Base-by-base conservation (phyloP, 2,888 invertebrate genomes). In the Odontocolon sp. region DNA sequence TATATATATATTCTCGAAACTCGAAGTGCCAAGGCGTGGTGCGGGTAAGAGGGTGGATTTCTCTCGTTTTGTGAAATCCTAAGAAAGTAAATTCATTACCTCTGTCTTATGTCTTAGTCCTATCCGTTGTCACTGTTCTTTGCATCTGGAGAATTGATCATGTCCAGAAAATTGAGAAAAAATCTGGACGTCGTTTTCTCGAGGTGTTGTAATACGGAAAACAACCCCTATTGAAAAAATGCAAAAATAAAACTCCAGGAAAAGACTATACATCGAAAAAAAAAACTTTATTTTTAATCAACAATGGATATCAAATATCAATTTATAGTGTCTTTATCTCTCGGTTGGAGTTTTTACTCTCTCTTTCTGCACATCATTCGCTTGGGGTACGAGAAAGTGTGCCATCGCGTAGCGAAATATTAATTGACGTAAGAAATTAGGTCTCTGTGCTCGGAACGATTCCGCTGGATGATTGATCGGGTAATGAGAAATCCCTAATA, bases 401-500 rank as follows among this genome's bases (percentile, higher is more conserved):
- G n/a, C n/a, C n/a, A 23, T 31, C 33, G 9, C 50, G 80, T 84
- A 80, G 80, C 81, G 84, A 52, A 61, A 86, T 88, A 88, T 89
- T 89, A 88, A 89, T 88, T 87, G 87, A 85, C 83, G 85, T 83
- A 84, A 86, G 87, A 88, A 89, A 89, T 89, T 88, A 88, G 87
- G 83, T 52, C 14, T 47, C 21, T 52, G 18, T 38, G 36, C 54
- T 50, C 23, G 26, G 56, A 33, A 38, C 83, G 83, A 86, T 85
- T 86, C 81, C 81, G 77, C 79, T 69, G 84, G 86, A 89, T 89
- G 89, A 90, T 89, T 88, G 87, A 89, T 89, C 87, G 87, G 85
- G 82, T 88, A 88, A 89, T 89, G 88, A 89, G 87, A 87, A 89
- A 87, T 89, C 85, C 85, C 86, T 87, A 88, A 89, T 89, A 89